Evolutionary conservation across 2,888 invertebrate genomes (phyloP).

Genomic region (Calameuta idolon): DNA sequence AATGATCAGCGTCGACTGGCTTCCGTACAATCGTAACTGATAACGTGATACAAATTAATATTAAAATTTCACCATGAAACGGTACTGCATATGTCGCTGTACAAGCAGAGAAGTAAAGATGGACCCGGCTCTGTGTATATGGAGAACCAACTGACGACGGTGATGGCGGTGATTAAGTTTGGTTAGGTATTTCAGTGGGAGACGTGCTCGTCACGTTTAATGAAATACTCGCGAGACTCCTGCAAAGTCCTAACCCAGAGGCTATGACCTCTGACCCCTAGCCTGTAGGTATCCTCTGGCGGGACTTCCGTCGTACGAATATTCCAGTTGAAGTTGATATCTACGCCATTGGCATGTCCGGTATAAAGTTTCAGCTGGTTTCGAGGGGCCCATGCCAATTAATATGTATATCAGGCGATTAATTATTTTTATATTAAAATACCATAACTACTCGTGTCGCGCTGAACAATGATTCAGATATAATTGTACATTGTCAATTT

Average conservation of each 20-base stretch:
- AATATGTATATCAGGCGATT: not conserved
- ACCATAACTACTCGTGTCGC: too few relatives aligned
- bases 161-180: not conserved
- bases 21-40: not conserved
- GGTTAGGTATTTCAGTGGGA: not conserved
- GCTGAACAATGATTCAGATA: too few relatives aligned
- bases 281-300: not conserved
- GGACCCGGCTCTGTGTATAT: not conserved
- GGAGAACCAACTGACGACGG: not conserved
- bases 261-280: not conserved
- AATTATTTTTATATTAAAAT: not conserved
- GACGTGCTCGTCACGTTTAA: not conserved
- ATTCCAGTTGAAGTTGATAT: not conserved
- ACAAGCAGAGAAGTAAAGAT: not conserved
- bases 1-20: not conserved
- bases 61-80: not conserved
- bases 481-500: too few relatives aligned
- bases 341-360: not conserved
- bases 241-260: not conserved
- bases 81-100: not conserved
- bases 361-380: not conserved
- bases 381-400: not conserved
- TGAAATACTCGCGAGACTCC: not conserved
- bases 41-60: not conserved
- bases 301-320: not conserved